Evolutionary conservation across 2,113 vertebrate genomes (phyloP).

Genomic region (Alces alces): DNA sequence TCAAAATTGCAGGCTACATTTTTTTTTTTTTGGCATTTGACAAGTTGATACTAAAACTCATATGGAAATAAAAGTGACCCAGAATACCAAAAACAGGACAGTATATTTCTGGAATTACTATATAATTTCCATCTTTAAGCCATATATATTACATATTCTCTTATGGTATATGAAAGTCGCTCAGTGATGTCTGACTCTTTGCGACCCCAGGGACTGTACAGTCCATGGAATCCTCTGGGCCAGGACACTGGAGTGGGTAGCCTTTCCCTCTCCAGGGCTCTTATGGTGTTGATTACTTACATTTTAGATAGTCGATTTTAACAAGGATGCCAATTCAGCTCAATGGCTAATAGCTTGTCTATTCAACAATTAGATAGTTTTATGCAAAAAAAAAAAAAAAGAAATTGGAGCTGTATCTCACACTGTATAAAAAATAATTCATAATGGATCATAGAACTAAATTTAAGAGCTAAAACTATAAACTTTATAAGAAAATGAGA

Average conservation of each 20-base stretch:
- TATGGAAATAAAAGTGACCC: background rate
- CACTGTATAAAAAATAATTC: background rate
- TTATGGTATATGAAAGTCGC: background rate
- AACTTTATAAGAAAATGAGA: background rate
- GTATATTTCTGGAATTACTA: background rate
- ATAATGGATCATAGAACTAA: background rate
- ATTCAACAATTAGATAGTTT: background rate
- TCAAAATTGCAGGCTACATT: background rate
- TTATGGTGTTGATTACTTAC: background rate
- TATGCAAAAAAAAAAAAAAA: background rate
- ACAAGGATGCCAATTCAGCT: background rate
- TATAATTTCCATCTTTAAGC: background rate
- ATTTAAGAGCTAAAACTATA: background rate
- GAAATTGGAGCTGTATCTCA: background rate
- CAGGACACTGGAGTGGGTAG: background rate
- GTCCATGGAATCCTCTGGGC: background rate
- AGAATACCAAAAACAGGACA: background rate
- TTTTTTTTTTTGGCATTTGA: background rate
- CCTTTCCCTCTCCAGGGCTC: background rate
- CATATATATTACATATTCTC: background rate
- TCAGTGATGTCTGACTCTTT: background rate
- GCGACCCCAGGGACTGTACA: background rate
- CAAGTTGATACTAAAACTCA: background rate
- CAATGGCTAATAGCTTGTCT: background rate
- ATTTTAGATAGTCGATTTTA: background rate